Evolutionary conservation across 1,140 invertebrate genomes (phyloP), one percentile per base, ranked within the genome.

Genomic region (Sinella curviseta): DNA sequence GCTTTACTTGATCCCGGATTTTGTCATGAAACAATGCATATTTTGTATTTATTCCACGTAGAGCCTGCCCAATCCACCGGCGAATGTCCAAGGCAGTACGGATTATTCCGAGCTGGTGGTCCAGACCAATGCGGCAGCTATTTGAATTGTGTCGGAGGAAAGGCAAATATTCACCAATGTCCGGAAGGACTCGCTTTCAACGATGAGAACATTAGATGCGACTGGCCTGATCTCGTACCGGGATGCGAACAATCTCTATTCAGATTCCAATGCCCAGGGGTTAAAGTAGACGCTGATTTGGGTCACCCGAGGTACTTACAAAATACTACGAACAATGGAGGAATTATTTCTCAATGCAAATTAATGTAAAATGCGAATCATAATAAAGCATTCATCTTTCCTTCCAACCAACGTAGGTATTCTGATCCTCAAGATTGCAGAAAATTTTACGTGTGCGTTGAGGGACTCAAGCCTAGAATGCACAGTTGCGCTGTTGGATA

Each of bases 151-250:
- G 93, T 92, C 0, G 91, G 91, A 57, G 95, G 95, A 14, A 87
- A 88, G 0, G 90, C 89, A 4, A 91, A 90, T 82, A 85, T 90
- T 14, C 91, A 90, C 83, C 89, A 90, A 20, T 95, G 94, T 85
- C 93, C 93, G 0, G 94, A 95, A 86, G 95, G 95, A 26, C 87
- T 97, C 20, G 94, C 95, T 4, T 97, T 94, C 86, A 94, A 93
- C 85, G 87, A 91, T 8, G 90, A 92, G 67, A 91, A 87, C 1
- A 93, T 94, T 83, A 90, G 92, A 39, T 96, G 95, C 85, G 94
- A 95, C 81, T 97, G 94, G 94, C 94, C 94, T 0, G 94, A 95
- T 87, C 48, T 30, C 30, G 94, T 93, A 1, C 84, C 88, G 0
- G 90, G 91, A 74, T 95, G 93, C 84, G 92, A 94, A 85, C 91